Percentiles rank a stretch among this genome's conserved stretches.
These are phyloP conservation scores for Calypte anna DNA, from an alignment of 2,113 vertebrate species.

Conservation along the genomic window DNA sequence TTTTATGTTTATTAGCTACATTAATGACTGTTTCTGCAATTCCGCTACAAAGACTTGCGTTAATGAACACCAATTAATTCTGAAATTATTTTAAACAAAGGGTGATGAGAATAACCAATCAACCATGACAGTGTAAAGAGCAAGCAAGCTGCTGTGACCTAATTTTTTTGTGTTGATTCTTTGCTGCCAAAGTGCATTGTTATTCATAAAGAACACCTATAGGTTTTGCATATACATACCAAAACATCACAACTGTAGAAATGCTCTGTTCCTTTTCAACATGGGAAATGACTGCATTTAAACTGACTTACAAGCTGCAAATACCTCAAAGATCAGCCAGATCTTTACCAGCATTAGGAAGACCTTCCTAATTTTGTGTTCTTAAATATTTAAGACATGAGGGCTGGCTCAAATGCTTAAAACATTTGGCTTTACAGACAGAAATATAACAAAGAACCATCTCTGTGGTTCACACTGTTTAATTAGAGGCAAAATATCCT, in stretches of 20 bases:
- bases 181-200: slow-evolving; percentile 69
- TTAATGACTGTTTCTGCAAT: slow-evolving; percentile 86
- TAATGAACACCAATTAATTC: slow-evolving; percentile 90
- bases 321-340: background rate
- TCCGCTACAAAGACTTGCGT: slow-evolving; percentile 81
- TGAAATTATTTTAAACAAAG: slow-evolving; percentile 89
- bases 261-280: background rate
- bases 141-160: slow-evolving; percentile 78
- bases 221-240: slow-evolving; percentile 18
- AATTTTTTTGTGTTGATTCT: slow-evolving; percentile 78
- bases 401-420: background rate
- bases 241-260: background rate
- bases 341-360: background rate
- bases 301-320: background rate
- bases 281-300: background rate
- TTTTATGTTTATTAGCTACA: slow-evolving; percentile 89
- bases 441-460: background rate
- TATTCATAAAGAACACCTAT: slow-evolving; percentile 71
- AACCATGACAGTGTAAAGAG: slow-evolving; percentile 82
- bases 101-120: slow-evolving; percentile 87
- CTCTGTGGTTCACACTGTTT: background rate
- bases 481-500: background rate
- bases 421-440: background rate
- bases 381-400: background rate
- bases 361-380: background rate